These are phyloP conservation scores for Progne subis DNA, from an alignment of 2,113 vertebrate genomes.

Conservation along the genomic window DNA sequence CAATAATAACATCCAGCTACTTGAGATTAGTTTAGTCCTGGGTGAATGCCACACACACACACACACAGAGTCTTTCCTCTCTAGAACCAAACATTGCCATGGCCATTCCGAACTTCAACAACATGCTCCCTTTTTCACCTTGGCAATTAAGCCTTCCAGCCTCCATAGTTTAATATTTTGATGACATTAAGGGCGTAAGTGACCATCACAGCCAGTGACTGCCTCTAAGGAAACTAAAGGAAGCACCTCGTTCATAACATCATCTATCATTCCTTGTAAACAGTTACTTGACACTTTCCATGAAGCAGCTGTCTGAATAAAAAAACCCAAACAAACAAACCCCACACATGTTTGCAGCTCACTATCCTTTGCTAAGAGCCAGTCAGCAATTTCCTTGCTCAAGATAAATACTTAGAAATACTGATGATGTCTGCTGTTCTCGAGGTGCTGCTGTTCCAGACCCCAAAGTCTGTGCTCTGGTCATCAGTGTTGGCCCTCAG, in stretches of 20 bases:
- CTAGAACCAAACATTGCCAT: not conserved
- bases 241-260: not conserved
- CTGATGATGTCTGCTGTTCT: not conserved
- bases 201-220: not conserved
- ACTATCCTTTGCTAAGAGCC: not conserved
- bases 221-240: not conserved
- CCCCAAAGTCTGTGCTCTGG: not conserved
- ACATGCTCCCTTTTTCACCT: not conserved
- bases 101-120: not conserved
- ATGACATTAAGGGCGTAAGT: not conserved
- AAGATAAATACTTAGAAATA: not conserved
- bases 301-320: not conserved
- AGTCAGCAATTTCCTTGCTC: not conserved
- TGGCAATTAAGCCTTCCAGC: not conserved
- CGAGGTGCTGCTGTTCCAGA: not conserved
- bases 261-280: not conserved
- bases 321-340: not conserved
- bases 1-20: not conserved
- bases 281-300: not conserved
- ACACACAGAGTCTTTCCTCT: not conserved
- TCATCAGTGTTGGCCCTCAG: not conserved
- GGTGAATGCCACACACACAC: not conserved
- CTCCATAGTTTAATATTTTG: not conserved
- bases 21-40: not conserved
- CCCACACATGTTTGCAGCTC: not conserved